Evolutionary conservation across 2,113 vertebrate species (phyloP).

Genomic region (Sciurus niger): DNA sequence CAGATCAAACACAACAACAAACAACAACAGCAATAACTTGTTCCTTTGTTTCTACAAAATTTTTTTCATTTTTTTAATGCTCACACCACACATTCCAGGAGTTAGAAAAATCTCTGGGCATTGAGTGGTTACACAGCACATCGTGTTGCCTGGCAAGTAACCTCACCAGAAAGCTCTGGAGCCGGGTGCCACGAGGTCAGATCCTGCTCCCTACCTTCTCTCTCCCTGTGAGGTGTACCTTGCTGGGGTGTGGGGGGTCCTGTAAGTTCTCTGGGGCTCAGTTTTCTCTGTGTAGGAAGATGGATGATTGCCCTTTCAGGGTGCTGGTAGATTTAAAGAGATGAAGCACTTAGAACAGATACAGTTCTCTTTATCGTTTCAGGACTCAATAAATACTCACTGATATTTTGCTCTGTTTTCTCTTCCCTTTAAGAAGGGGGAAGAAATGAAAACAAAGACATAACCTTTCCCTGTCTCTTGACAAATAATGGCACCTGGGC

Average conservation of each 20-base stretch:
- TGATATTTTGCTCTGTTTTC: constrained; percentile 41
- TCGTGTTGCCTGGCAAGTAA: neutral
- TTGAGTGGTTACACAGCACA: neutral
- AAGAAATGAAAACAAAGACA: neutral
- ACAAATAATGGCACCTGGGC: constrained; percentile 44
- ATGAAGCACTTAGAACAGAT: neutral
- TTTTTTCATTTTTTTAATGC: neutral
- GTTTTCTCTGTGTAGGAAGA: neutral
- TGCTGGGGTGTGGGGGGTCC: neutral
- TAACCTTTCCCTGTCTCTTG: neutral
- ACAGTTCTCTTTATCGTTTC: neutral
- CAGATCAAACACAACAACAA: too few relatives aligned
- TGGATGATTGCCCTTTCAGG: neutral
- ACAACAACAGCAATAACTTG: neutral
- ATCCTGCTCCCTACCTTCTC: neutral
- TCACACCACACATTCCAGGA: constrained; percentile 20
- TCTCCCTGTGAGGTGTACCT: neutral
- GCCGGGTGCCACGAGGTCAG: neutral
- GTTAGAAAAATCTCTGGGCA: neutral
- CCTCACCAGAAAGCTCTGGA: neutral
- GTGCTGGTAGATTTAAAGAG: neutral
- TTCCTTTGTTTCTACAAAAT: neutral
- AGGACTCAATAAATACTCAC: neutral
- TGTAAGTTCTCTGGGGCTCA: neutral
- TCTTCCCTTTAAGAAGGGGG: neutral